Evolutionary conservation across 2,797 vertebrate genomes (phyloP), one percentile per base, ranked within the genome.

Genomic region (Myoxocephalus aenaeus): DNA sequence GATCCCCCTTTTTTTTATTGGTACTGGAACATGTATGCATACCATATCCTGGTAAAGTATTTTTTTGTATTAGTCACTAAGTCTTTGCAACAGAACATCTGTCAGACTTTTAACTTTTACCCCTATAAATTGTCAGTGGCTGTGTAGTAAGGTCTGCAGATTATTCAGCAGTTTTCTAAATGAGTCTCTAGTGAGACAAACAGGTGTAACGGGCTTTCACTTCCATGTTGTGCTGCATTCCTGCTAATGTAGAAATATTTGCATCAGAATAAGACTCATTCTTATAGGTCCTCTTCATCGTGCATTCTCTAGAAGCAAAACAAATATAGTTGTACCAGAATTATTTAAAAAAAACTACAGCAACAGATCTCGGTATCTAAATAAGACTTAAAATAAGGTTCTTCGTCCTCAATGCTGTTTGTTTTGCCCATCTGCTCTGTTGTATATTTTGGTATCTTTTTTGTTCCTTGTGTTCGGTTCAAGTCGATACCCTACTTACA

Each of bases 161-260:
- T 76, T 75, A 62, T 79, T 64, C 29, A 56, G 7, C 25, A 8
- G 27, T 58, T 84, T 71, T 63, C 14, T 46, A 40, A 68, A 86
- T 80, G 58, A 85, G 67, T 75, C 80, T 72, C 69, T 66, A 12
- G 56, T 70, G 75, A 79, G 62, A 54, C 56, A 68, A 82, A 83
- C 32, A 38, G 62, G 65, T 83, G 58, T 59, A 48, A 70, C 18
- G 6, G 57, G 20, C 48, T 10, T 20, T 51, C 48, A 8, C 20
- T 51, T 51, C 20, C 9, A n/a, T n/a, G 48, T 22, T n/a, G 17
- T 48, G 17, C 44, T 48, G 20, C 46, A 20, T 48, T 20, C 6
- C 46, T 48, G 46, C 46, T 20, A 20, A 48, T 48, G 29, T 29
- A 29, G 12, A 56, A 7, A 56, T 29, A 4, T 56, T 56, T 27